Conservation (phyloP, 2,113 vertebrate genomes). For the Tricholaema leucomelas region DNA sequence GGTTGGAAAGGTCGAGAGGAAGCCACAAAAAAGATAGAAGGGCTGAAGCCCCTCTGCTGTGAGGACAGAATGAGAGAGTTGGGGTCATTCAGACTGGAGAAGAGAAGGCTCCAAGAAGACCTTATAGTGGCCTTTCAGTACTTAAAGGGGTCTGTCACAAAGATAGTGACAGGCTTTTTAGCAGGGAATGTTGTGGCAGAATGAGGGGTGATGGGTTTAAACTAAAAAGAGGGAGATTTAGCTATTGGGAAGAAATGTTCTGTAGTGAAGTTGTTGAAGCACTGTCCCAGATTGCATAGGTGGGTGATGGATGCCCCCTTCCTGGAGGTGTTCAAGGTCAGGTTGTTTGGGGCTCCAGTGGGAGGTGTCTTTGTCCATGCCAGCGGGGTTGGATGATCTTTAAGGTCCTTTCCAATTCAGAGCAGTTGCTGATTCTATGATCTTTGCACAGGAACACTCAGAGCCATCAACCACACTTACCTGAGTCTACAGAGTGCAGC, state of each 20-base stretch:
- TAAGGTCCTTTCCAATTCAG: not conserved
- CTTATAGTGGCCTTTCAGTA: not conserved
- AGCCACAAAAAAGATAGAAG: no score
- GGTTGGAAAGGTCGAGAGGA: not conserved
- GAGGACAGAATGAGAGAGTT: not conserved
- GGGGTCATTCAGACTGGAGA: not conserved
- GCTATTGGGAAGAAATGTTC: not conserved
- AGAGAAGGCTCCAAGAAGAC: not conserved
- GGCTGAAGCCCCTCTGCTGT: not conserved
- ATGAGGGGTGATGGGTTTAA: not conserved
- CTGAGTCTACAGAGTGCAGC: not conserved
- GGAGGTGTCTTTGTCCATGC: not conserved
- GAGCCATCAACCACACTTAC: not conserved
- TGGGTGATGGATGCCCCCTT: not conserved
- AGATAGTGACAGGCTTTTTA: no score
- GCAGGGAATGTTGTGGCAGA: not conserved
- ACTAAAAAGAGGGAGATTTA: accelerated
- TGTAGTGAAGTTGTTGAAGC: accelerated
- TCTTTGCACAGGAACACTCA: accelerated
- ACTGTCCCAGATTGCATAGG: accelerated
- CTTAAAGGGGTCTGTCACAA: no score
- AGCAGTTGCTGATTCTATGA: not conserved
- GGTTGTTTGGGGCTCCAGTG: accelerated
- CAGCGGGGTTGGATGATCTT: accelerated
- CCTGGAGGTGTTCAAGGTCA: accelerated